These are phyloP conservation scores for Lordiphosa clarofinis DNA, from an alignment of 1,140 invertebrate genomes.

Conservation along the genomic window DNA sequence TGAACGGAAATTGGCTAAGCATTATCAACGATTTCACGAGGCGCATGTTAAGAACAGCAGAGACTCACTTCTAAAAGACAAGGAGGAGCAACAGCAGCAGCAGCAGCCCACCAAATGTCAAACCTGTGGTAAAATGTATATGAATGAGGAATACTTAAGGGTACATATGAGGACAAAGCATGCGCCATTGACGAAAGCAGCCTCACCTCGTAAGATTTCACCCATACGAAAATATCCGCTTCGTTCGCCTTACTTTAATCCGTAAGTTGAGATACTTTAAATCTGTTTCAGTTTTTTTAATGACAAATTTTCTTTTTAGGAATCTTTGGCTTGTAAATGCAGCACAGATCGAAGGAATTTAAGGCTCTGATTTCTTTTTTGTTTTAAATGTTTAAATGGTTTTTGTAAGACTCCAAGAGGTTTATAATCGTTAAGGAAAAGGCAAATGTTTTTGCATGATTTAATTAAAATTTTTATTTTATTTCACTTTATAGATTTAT, in stretches of 20 bases:
- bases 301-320: constrained; percentile 5
- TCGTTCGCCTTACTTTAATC: constrained; percentile 31
- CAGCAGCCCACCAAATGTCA: too few relatives aligned
- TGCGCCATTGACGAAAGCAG: background rate
- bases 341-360: background rate
- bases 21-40: constrained; percentile 27
- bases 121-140: background rate
- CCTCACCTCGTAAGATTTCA: background rate
- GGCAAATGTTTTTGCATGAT: constrained; percentile 12
- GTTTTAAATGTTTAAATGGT: too few relatives aligned
- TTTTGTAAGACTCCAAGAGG: background rate
- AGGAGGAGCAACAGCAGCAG: too few relatives aligned
- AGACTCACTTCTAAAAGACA: background rate
- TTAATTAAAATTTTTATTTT: constrained; percentile 70
- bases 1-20: constrained; percentile 17
- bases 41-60: constrained; percentile 4
- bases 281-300: too few relatives aligned
- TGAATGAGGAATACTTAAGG: constrained; percentile 1
- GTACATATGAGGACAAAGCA: constrained; percentile 24
- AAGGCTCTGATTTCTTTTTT: too few relatives aligned
- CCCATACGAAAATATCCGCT: constrained; percentile 37
- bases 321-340: constrained; percentile 22
- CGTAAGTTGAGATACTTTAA: constrained; percentile 22
- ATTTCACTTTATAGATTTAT: constrained; percentile 38
- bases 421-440: too few relatives aligned